A percentile compares a stretch with the other conserved stretches of the same genome.
These are phyloP conservation scores for Drosophila heteroneura DNA, from an alignment of 2,888 invertebrate genomes.

Conservation along the genomic window DNA sequence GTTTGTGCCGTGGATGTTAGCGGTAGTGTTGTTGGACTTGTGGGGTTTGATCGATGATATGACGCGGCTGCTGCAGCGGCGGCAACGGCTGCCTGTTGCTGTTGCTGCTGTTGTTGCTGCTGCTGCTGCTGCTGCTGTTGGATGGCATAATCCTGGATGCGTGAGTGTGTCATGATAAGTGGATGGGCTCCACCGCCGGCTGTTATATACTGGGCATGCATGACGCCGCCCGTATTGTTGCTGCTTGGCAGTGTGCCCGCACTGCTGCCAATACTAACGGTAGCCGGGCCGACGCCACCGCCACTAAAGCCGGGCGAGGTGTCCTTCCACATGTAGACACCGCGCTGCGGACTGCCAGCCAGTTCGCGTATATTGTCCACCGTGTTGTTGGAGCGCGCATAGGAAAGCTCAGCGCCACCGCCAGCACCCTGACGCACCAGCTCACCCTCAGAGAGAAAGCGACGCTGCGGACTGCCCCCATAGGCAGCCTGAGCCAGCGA, in stretches of 20 bases:
- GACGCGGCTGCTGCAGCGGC: constrained; percentile 81
- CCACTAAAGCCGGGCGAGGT: constrained; percentile 88
- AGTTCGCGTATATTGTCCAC: constrained; percentile 95
- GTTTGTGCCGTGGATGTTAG: constrained; percentile 78
- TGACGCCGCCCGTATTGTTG: constrained; percentile 52
- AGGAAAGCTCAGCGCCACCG: constrained; percentile 86
- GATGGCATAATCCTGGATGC: constrained; percentile 81
- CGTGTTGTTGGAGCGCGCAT: constrained; percentile 90
- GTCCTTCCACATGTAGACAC: constrained; percentile 92
- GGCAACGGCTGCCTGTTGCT: constrained; percentile 70
- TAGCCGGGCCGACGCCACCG: constrained; percentile 57
- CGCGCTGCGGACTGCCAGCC: constrained; percentile 94
- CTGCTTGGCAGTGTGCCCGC: constrained; percentile 83
- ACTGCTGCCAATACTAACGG: constrained; percentile 81
- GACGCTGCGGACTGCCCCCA: constrained; percentile 90
- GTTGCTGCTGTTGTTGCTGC: constrained; percentile 55
- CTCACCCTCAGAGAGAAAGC: constrained; percentile 94
- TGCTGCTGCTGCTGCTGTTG: constrained; percentile 75
- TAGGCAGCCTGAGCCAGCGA: constrained; percentile 74
- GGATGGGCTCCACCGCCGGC: constrained; percentile 81
- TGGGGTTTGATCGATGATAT: constrained; percentile 90
- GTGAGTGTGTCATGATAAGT: constrained; percentile 82
- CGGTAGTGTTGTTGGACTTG: constrained; percentile 89
- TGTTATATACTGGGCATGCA: constrained; percentile 81
- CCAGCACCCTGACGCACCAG: constrained; percentile 88